Percentiles rank a stretch among this genome's conserved stretches.
phyloP scores from a whole-genome alignment of 2,797 vertebrate genomes.

The Micromesistius poutassou region DNA sequence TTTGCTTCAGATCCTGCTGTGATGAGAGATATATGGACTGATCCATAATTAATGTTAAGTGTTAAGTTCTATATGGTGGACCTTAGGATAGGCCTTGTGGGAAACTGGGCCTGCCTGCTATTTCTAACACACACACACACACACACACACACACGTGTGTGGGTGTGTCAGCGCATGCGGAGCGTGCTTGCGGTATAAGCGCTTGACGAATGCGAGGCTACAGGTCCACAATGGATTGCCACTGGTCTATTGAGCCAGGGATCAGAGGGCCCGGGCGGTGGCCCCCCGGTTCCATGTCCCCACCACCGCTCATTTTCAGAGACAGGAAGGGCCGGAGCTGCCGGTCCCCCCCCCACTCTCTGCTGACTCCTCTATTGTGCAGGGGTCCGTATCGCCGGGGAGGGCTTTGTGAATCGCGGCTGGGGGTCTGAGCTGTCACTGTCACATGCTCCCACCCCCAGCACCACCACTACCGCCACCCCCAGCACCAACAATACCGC shows the following conservation, averaged over 20 bases:
- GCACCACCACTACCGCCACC: not conserved
- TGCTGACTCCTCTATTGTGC: conserved; percentile 70
- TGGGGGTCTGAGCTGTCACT: conserved; percentile 34
- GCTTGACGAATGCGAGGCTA: conserved; percentile 71
- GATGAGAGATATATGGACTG: not conserved
- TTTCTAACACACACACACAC: not conserved
- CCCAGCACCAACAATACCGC: not conserved
- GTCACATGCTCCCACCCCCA: conserved; percentile 2
- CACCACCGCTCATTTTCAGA: conserved; percentile 55
- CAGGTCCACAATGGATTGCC: conserved; percentile 66
- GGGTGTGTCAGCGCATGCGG: conserved; percentile 35
- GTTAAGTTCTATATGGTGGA: not conserved
- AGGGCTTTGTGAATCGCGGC: conserved; percentile 53
- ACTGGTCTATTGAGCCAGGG: conserved; percentile 61
- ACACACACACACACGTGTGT: not conserved
- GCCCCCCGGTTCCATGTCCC: conserved; percentile 64
- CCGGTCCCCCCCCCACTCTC: conserved; percentile 56
- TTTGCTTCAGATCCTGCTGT: not conserved
- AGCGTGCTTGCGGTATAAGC: conserved; percentile 37
- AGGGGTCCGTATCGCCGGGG: conserved; percentile 39
- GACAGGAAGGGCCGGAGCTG: conserved; percentile 64
- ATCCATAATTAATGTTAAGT: conserved; percentile 2
- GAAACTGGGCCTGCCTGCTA: not conserved
- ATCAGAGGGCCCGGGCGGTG: conserved; percentile 60
- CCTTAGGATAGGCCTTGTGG: not conserved